Conservation (phyloP, 2,113 vertebrate species). For the Carettochelys insculpta region DNA sequence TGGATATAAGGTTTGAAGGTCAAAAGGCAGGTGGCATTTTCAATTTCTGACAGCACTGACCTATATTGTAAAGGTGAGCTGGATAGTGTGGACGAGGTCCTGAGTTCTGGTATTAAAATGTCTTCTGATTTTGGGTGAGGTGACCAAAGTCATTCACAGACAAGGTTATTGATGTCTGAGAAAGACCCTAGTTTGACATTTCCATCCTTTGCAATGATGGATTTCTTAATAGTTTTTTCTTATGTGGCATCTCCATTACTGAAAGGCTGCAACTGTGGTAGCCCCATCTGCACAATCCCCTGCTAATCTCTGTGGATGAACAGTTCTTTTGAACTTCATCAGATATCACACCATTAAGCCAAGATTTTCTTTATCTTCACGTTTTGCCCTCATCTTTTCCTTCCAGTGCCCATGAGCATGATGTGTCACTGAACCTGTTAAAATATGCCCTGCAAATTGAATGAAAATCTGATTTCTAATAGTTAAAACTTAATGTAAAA, state of each 20-base stretch:
- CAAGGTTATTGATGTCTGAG: not conserved
- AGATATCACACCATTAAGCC: not conserved
- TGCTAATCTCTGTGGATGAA: not conserved
- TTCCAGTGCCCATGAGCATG: not conserved
- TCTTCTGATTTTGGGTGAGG: not conserved
- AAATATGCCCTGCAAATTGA: too few species aligned
- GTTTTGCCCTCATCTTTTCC: not conserved
- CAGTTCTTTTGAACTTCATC: not conserved
- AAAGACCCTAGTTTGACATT: not conserved
- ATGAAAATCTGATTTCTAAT: not conserved
- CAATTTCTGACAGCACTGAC: not conserved
- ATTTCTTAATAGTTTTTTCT: not conserved
- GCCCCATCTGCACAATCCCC: not conserved
- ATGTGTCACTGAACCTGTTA: not conserved
- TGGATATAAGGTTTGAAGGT: not conserved
- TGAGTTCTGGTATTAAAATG: not conserved
- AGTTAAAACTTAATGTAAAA: not conserved
- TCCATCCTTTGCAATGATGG: not conserved
- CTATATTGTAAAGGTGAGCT: not conserved
- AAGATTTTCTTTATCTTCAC: not conserved
- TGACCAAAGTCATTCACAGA: not conserved
- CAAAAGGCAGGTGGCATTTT: not conserved
- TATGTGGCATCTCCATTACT: not conserved
- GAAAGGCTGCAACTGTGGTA: not conserved
- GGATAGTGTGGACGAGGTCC: not conserved